A percentile compares a stretch with the other conserved stretches of the same genome.
Conservation (phyloP, 2,888 invertebrate genomes). For the Dorcus parallelipipedus region DNA sequence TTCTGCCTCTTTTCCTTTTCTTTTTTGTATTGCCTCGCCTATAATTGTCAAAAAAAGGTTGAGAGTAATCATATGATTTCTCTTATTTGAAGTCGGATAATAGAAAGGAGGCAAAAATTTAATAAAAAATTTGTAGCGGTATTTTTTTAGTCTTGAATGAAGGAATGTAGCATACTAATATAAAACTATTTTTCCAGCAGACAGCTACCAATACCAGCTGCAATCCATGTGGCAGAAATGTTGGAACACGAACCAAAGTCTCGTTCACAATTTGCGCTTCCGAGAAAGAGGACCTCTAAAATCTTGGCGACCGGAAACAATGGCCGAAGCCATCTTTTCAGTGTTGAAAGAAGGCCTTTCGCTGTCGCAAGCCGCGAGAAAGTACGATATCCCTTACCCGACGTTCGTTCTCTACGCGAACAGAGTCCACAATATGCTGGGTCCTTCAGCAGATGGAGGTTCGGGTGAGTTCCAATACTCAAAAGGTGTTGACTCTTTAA, state of each 20-base stretch:
- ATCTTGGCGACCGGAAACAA: conserved; percentile 91
- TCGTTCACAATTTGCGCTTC: conserved; percentile 87
- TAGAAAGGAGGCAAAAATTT: too few species aligned
- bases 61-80: too few species aligned
- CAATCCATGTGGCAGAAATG: conserved; percentile 96
- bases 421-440: conserved; percentile 90
- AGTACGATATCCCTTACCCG: conserved; percentile 93
- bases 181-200: conserved; percentile 59
- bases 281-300: conserved; percentile 89
- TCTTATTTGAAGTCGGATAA: too few species aligned
- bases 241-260: conserved; percentile 89
- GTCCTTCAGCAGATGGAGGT: conserved; percentile 87
- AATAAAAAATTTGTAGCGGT: too few species aligned
- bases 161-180: conserved; percentile 10
- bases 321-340: conserved; percentile 92
- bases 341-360: conserved; percentile 87
- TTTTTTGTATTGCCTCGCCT: too few species aligned
- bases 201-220: conserved; percentile 92
- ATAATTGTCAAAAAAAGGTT: too few species aligned
- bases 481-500: conserved; percentile 11
- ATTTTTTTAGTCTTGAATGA: background rate
- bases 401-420: conserved; percentile 92
- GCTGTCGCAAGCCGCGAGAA: conserved; percentile 85
- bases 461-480: conserved; percentile 62
- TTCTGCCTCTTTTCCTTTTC: too few species aligned